Conservation (phyloP, 2,888 invertebrate genomes). For the Drosophila koepferae region DNA sequence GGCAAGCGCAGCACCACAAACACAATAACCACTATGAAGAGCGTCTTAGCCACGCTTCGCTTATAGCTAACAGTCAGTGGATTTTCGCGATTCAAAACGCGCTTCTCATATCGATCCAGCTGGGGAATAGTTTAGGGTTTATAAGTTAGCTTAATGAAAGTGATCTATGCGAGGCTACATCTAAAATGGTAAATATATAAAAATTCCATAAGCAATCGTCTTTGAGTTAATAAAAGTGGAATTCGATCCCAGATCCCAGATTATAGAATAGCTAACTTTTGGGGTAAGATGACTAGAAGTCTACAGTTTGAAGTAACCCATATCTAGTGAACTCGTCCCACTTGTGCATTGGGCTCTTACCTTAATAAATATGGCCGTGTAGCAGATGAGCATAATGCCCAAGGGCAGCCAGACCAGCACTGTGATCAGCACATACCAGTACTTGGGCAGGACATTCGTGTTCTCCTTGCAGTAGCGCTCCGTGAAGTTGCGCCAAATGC, state of each 20-base stretch:
- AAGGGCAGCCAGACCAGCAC: conserved; percentile 92
- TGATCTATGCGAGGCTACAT: too few relatives aligned
- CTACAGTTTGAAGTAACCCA: background rate
- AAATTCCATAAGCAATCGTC: too few relatives aligned
- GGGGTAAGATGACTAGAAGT: too few relatives aligned
- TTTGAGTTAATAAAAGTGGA: too few relatives aligned
- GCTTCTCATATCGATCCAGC: conserved; percentile 88
- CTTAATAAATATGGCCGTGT: conserved; percentile 90
- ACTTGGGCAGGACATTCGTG: conserved; percentile 87
- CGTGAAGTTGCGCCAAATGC: conserved; percentile 91
- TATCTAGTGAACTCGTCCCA: background rate
- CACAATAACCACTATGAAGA: conserved; percentile 89
- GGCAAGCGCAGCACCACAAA: conserved; percentile 90
- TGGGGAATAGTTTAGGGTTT: conserved; percentile 82
- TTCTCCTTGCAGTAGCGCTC: conserved; percentile 92
- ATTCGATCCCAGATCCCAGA: too few relatives aligned
- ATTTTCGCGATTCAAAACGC: conserved; percentile 88
- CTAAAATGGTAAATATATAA: too few relatives aligned
- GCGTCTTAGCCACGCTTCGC: conserved; percentile 89
- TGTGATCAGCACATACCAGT: conserved; percentile 92
- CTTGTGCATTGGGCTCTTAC: conserved; percentile 78
- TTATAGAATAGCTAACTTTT: too few relatives aligned
- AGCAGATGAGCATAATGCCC: conserved; percentile 90
- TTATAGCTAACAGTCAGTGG: conserved; percentile 88
- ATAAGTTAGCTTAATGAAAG: background rate